A percentile compares a stretch with the other conserved stretches of the same genome.
These are phyloP conservation scores for Schizaphis graminum DNA, from an alignment of 2,888 invertebrate species.

Conservation along the genomic window DNA sequence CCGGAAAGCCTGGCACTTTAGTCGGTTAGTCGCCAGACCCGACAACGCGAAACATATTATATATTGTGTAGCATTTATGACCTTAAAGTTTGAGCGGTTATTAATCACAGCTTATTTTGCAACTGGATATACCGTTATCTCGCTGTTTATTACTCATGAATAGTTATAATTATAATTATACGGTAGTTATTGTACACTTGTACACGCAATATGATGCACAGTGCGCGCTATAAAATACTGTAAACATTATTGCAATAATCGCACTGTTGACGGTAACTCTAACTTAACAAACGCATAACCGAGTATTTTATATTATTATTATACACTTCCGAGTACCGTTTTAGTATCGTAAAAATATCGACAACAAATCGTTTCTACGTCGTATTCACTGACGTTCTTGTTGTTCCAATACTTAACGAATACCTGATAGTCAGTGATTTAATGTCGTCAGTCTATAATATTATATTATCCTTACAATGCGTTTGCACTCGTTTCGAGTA, in stretches of 20 bases:
- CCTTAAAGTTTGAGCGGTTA: conserved; percentile 26
- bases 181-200: conserved; percentile 3
- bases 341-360: not conserved
- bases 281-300: not conserved
- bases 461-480: not conserved
- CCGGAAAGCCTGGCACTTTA: not conserved
- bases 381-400: not conserved
- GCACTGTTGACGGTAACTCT: not conserved
- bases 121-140: not conserved
- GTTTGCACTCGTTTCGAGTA: too few relatives aligned
- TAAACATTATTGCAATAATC: not conserved
- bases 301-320: not conserved
- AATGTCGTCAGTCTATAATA: not conserved
- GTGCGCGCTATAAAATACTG: not conserved
- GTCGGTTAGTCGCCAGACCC: not conserved
- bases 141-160: conserved; percentile 22
- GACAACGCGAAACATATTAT: conserved; percentile 3
- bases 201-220: not conserved
- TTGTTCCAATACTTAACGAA: not conserved
- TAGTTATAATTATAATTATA: conserved; percentile 2
- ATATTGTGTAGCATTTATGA: conserved; percentile 13
- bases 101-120: not conserved
- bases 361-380: not conserved
- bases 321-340: not conserved
- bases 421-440: not conserved